Conservation (phyloP, 1,140 invertebrate species). For the Venturia canescens region DNA sequence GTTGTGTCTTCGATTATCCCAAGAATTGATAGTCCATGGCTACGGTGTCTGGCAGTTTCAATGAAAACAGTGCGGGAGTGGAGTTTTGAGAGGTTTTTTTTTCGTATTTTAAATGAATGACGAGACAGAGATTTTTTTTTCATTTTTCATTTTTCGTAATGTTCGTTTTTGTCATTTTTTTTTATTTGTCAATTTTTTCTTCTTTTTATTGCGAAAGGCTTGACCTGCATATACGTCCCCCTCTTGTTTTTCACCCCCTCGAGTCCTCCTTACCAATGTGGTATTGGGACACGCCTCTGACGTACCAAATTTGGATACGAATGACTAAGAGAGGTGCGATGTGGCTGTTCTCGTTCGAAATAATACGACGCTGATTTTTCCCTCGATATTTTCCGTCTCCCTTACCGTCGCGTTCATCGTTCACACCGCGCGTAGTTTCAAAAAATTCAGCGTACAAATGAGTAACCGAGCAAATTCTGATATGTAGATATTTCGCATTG, state of each 20-base stretch:
- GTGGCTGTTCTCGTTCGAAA: conserved; percentile 68
- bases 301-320: conserved; percentile 73
- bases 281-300: conserved; percentile 57
- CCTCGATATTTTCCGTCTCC: conserved; percentile 59
- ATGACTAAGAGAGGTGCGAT: conserved; percentile 73
- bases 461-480: background rate
- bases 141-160: conserved; percentile 5
- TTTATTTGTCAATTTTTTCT: conserved; percentile 71
- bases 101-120: background rate
- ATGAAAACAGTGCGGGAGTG: no score
- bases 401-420: background rate
- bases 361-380: conserved; percentile 49
- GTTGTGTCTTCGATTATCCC: no score
- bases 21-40: no score
- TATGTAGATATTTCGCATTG: conserved; percentile 19
- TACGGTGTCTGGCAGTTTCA: no score
- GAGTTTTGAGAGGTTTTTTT: background rate
- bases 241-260: conserved; percentile 20
- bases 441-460: background rate
- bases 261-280: conserved; percentile 69
- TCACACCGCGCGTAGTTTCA: background rate
- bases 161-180: conserved; percentile 49
- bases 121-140: conserved; percentile 6
- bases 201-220: conserved; percentile 76
- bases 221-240: conserved; percentile 32